These are phyloP conservation scores for Sebastes trivittatus DNA, from an alignment of 2,797 vertebrate genomes.

Conservation along the genomic window DNA sequence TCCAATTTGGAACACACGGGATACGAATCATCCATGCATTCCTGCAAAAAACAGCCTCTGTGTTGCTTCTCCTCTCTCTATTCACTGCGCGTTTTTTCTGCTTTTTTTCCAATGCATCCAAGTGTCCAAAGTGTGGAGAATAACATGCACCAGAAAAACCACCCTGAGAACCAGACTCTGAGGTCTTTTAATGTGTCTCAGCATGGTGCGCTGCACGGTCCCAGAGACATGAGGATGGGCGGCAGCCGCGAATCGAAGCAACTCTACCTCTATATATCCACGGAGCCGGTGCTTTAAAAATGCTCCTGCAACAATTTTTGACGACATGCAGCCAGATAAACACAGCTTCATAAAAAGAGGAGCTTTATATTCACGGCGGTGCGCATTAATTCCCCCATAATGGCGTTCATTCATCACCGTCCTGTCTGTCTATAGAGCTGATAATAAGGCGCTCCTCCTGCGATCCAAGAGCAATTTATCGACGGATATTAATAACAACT, in stretches of 20 bases:
- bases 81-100: not conserved
- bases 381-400: conserved; percentile 65
- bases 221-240: conserved; percentile 33
- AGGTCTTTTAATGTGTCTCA: not conserved
- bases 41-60: conserved; percentile 35
- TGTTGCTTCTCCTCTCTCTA: not conserved
- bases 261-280: conserved; percentile 33
- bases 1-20: conserved; percentile 58
- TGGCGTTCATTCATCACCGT: conserved; percentile 75
- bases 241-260: conserved; percentile 52
- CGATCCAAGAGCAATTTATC: conserved; percentile 44
- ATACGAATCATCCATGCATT: conserved; percentile 63
- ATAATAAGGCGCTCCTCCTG: conserved; percentile 55
- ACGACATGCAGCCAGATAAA: conserved; percentile 31
- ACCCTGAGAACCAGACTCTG: conserved; percentile 36
- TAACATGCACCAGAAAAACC: conserved; percentile 7
- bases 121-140: conserved; percentile 50
- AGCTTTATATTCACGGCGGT: conserved; percentile 46
- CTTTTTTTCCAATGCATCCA: not conserved
- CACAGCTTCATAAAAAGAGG: conserved; percentile 38
- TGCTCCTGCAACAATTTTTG: conserved; percentile 24
- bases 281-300: conserved; percentile 15
- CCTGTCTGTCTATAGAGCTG: conserved; percentile 51
- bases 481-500: conserved; percentile 53
- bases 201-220: conserved; percentile 42